These are phyloP conservation scores for Aphelenchoides avenae DNA, from an alignment of 1,140 invertebrate genomes.

Conservation along the genomic window DNA sequence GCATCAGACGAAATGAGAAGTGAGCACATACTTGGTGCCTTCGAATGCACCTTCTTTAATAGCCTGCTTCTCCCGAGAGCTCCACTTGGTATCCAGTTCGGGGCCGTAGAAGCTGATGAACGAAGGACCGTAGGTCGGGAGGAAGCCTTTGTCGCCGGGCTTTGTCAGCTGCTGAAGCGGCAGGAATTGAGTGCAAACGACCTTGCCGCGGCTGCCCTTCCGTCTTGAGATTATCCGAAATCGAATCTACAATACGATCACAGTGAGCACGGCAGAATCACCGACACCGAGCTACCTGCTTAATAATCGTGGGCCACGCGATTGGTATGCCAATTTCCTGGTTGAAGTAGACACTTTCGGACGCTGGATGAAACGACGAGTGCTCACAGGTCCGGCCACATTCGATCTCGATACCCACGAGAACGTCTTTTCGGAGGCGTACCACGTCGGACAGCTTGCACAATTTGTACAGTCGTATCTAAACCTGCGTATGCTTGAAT, in stretches of 20 bases:
- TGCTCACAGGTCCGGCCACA: slow-evolving; percentile 1
- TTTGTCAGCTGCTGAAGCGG: slow-evolving; percentile 31
- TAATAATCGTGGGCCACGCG: slow-evolving; percentile 41
- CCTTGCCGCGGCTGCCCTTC: slow-evolving; percentile 17
- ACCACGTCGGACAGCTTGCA: slow-evolving; percentile 34
- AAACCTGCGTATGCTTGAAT: no score
- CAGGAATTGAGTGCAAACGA: slow-evolving; percentile 39
- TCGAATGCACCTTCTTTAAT: slow-evolving; percentile 16
- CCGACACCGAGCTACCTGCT: slow-evolving; percentile 20
- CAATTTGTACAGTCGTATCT: slow-evolving; percentile 35
- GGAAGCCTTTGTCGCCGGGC: slow-evolving; percentile 37
- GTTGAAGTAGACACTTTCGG: slow-evolving; percentile 39
- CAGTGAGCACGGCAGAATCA: not conserved
- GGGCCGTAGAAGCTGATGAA: slow-evolving; percentile 47
- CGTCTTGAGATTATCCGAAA: slow-evolving; percentile 32
- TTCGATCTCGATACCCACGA: no score
- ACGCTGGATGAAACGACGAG: slow-evolving; percentile 8
- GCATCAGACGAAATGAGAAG: not conserved
- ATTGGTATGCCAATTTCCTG: slow-evolving; percentile 45
- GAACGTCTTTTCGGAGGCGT: slow-evolving; percentile 20
- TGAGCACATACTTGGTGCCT: slow-evolving; percentile 18
- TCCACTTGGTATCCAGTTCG: slow-evolving; percentile 12
- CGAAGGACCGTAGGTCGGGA: slow-evolving; percentile 46
- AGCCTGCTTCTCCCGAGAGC: slow-evolving; percentile 12
- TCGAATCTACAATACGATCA: slow-evolving; percentile 37